Evolutionary conservation across 2,113 vertebrate species (phyloP).

Genomic region (Microcebus ravelobensis): DNA sequence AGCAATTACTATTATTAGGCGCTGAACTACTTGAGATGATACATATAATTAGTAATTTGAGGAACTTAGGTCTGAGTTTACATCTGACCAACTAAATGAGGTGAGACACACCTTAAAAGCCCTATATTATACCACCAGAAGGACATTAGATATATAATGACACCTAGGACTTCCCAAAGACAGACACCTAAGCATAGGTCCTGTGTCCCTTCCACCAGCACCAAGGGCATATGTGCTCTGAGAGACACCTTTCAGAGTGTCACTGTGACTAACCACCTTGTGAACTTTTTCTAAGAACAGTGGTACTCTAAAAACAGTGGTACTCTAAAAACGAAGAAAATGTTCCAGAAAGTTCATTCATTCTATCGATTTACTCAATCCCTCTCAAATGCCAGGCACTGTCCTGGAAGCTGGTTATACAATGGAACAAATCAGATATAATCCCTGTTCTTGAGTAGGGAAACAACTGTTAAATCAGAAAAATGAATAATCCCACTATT

Average conservation of each 20-base stretch:
- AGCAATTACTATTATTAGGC: background rate
- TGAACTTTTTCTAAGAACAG: background rate
- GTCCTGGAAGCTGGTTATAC: background rate
- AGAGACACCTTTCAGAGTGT: background rate
- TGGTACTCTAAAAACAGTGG: background rate
- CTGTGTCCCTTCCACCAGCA: background rate
- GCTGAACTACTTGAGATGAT: background rate
- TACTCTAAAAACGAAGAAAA: too few species aligned
- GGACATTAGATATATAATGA: too few species aligned
- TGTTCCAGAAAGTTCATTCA: background rate
- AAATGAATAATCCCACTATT: background rate
- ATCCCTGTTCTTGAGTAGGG: background rate
- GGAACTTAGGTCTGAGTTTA: background rate
- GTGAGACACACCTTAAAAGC: background rate
- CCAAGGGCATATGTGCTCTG: background rate
- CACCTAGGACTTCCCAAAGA: background rate
- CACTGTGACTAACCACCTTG: background rate
- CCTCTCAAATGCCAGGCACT: background rate
- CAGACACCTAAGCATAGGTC: background rate
- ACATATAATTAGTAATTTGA: too few species aligned
- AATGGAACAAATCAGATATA: background rate
- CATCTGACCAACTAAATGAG: background rate
- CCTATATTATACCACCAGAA: background rate
- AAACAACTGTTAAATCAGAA: background rate
- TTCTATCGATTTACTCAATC: background rate